Evolutionary conservation across 2,888 invertebrate species (phyloP), one percentile per base, ranked within the genome.

Genomic region (Heteropelma amictum): DNA sequence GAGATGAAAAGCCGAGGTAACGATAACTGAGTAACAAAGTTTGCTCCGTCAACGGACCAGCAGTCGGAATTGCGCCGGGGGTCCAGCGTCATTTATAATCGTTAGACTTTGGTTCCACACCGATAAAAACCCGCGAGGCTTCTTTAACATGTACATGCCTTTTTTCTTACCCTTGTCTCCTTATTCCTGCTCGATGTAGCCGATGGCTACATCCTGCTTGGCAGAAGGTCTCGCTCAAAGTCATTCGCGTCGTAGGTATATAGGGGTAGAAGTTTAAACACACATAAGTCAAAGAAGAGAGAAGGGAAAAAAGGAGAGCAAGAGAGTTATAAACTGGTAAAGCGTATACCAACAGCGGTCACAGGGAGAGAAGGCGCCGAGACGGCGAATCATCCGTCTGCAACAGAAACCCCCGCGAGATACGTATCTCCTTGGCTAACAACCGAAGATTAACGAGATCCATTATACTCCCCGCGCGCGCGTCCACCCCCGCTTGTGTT

Each of bases 371-470:
- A 28, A 68, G 72, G 64, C 69, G 77, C 73, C 80, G 77, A 79
- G 81, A 81, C 79, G 80, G 81, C 84, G 83, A 86, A 85, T 85
- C 85, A 85, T 87, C 82, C 84, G 85, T 86, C 85, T 86, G 84
- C 82, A 84, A 84, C 84, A 85, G 85, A 87, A 85, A 84, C 82
- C 81, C 79, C 71, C 51, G 65, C 72, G 79, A 86, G 87, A 84
- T 88, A 83, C 80, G 84, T 83, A 87, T 86, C 86, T 84, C 79
- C 74, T 82, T 83, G 83, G 83, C 83, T 85, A 86, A 85, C 84
- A 85, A 84, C 82, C 81, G 77, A 85, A 87, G 86, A 88, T 88
- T 86, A 87, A 88, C 86, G 87, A 86, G 86, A 85, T 80, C 84
- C 84, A 86, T 86, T 85, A 86, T 81, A 83, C 82, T 72, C 72